phyloP scores from a whole-genome alignment of 2,888 invertebrate species.

The Acronicta aceris region DNA sequence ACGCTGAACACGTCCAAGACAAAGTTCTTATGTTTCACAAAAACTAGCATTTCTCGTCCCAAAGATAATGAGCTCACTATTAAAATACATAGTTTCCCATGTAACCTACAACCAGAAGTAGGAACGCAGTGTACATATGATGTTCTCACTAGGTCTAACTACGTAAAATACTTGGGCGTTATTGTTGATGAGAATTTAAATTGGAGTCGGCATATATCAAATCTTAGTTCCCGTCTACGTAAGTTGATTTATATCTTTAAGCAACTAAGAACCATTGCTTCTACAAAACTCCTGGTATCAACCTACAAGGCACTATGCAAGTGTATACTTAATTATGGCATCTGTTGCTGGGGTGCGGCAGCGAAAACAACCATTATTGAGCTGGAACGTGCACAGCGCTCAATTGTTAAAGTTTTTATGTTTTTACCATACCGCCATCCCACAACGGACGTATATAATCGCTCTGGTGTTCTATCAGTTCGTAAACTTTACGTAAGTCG shows the following conservation, averaged over 20 bases:
- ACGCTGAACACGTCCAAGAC: not conserved
- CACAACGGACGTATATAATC: not conserved
- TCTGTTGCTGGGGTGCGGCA: not conserved
- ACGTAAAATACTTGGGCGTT: not conserved
- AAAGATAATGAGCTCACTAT: not conserved
- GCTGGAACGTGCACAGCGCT: not conserved
- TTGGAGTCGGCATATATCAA: not conserved
- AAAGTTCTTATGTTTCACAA: not conserved
- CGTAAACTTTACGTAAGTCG: not conserved
- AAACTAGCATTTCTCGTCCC: not conserved
- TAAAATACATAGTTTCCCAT: not conserved
- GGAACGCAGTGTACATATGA: not conserved
- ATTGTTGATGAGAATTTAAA: constrained; percentile 1
- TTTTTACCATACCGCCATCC: constrained; percentile 1
- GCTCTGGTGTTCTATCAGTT: constrained; percentile 1
- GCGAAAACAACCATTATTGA: constrained; percentile 1
- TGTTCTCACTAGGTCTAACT: not conserved
- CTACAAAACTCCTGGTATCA: not conserved
- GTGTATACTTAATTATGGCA: not conserved
- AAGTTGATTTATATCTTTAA: constrained; percentile 1
- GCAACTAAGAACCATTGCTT: not conserved
- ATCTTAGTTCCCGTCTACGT: not conserved
- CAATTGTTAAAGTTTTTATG: constrained; percentile 1
- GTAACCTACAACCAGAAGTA: not conserved
- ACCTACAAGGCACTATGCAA: not conserved